Percentiles rank a stretch among this genome's conserved stretches.
Conservation (phyloP, 2,888 invertebrate genomes). For the Gastracanthus pulcherrimus region DNA sequence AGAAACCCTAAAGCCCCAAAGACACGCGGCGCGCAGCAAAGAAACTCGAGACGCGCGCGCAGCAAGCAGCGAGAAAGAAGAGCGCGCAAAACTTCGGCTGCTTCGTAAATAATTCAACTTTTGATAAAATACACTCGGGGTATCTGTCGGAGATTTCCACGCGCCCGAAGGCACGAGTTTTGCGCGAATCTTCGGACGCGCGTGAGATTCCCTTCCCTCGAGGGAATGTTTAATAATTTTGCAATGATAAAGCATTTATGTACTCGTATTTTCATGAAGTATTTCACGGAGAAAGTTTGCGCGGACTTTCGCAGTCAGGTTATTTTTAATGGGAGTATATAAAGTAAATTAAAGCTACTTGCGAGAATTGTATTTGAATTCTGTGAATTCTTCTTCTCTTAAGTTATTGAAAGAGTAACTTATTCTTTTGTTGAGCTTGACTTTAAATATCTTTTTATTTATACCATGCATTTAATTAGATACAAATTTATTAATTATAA, state of each 20-base stretch:
- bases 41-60: background rate
- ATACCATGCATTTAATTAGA: too few species aligned
- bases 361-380: background rate
- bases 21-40: background rate
- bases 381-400: too few species aligned
- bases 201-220: background rate
- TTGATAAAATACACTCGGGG: conserved; percentile 31
- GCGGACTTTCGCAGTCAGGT: background rate
- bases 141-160: background rate
- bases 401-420: too few species aligned
- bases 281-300: background rate
- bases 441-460: too few species aligned
- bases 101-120: conserved; percentile 45
- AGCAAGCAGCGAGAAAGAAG: background rate
- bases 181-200: background rate
- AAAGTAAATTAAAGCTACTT: conserved; percentile 1
- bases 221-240: conserved; percentile 38
- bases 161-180: too few species aligned
- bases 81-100: conserved; percentile 4
- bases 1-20: background rate
- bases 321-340: background rate
- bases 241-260: conserved; percentile 16
- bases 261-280: background rate
- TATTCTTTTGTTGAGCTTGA: too few species aligned
- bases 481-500: too few species aligned